phyloP scores from a whole-genome alignment of 35 echinoderm and acorn worm species.

The Amphiura filiformis region DNA sequence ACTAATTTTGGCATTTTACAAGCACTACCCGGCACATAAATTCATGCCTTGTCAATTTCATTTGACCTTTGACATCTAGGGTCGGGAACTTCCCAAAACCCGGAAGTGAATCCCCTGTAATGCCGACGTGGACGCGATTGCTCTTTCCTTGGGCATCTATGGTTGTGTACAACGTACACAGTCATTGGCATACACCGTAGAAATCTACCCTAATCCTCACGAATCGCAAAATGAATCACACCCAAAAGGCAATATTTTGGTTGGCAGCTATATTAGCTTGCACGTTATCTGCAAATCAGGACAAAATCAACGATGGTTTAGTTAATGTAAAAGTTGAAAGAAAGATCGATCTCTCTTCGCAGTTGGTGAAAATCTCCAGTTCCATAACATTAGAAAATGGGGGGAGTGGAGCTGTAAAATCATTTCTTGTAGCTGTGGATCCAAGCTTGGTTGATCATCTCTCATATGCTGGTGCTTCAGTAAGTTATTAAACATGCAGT shows the following conservation, averaged over 20 bases:
- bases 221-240: not conserved
- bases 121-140: not conserved
- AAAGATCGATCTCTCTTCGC: slow-evolving; percentile 75
- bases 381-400: slow-evolving; percentile 59
- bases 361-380: slow-evolving; percentile 79
- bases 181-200: not conserved
- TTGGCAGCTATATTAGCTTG: slow-evolving; percentile 3
- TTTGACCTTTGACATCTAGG: not conserved
- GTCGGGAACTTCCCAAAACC: not conserved
- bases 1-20: not conserved
- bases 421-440: slow-evolving; percentile 74
- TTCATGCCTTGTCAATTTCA: not conserved
- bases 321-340: slow-evolving; percentile 83
- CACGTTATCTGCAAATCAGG: slow-evolving; percentile 47
- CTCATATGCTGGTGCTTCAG: slow-evolving; percentile 63
- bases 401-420: slow-evolving; percentile 42
- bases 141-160: not conserved
- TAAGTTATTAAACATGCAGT: slow-evolving; percentile 55
- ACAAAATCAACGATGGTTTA: slow-evolving; percentile 64
- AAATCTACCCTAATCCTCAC: not conserved
- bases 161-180: not conserved
- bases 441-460: slow-evolving; percentile 49
- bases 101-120: not conserved
- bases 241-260: not conserved
- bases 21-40: not conserved